Evolutionary conservation across 2,113 vertebrate genomes (phyloP).

Genomic region (Recurvirostra avosetta): DNA sequence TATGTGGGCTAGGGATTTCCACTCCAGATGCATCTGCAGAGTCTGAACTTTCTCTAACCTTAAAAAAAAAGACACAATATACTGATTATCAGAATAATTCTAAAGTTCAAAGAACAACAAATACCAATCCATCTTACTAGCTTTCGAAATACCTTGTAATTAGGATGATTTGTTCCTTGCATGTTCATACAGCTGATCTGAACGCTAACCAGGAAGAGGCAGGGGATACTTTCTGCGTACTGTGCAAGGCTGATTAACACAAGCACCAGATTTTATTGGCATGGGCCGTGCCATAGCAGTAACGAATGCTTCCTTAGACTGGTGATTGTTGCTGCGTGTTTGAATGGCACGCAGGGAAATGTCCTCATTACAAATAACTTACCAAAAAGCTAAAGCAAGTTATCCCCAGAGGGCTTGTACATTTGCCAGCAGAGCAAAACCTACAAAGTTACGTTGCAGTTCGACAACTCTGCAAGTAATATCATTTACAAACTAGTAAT

Average conservation of each 20-base stretch:
- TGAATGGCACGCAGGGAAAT: neutral
- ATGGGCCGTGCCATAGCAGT: neutral
- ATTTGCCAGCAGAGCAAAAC: neutral
- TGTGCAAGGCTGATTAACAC: neutral
- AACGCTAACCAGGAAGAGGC: neutral
- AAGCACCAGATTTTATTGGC: neutral
- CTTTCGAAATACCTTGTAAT: neutral
- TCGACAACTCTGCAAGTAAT: neutral
- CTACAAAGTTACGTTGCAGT: neutral
- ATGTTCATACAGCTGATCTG: neutral
- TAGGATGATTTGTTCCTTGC: neutral
- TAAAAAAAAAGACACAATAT: neutral
- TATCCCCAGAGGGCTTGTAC: neutral
- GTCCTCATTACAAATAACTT: neutral
- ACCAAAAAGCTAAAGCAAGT: neutral
- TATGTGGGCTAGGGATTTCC: neutral
- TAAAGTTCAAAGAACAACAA: slow-evolving; percentile 8
- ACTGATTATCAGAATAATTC: neutral
- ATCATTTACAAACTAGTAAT: neutral
- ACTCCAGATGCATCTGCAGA: neutral
- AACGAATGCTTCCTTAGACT: neutral
- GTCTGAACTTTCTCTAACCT: neutral
- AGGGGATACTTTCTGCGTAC: neutral
- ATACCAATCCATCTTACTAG: neutral
- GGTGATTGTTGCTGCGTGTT: neutral